Evolutionary conservation across 2,888 invertebrate genomes (phyloP).

Genomic region (Chironomus tentans): DNA sequence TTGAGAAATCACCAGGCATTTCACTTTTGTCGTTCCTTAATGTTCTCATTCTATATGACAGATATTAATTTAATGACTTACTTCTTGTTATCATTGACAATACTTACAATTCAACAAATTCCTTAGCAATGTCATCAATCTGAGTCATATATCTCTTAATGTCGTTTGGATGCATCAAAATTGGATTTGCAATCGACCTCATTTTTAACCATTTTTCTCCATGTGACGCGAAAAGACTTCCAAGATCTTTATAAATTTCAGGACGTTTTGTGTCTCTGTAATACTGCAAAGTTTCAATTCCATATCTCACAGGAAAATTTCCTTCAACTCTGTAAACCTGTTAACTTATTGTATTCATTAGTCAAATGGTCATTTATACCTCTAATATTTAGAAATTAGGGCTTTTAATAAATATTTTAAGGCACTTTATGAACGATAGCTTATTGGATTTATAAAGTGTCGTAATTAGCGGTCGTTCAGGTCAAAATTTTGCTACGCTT

Average conservation of each 20-base stretch:
- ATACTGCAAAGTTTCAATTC: slow-evolving; percentile 37
- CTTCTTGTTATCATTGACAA: background rate
- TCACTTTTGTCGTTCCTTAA: slow-evolving; percentile 31
- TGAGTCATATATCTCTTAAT: slow-evolving; percentile 42
- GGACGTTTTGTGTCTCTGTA: slow-evolving; percentile 40
- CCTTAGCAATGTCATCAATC: slow-evolving; percentile 42
- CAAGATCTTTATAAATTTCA: slow-evolving; percentile 37
- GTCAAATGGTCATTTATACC: too few relatives aligned
- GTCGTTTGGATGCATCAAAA: slow-evolving; percentile 49
- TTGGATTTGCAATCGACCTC: slow-evolving; percentile 51
- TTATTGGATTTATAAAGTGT: too few relatives aligned
- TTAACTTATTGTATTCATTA: too few relatives aligned
- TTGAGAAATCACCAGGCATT: slow-evolving; percentile 43
- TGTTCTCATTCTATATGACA: background rate
- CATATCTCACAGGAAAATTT: slow-evolving; percentile 40
- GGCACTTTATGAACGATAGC: too few relatives aligned
- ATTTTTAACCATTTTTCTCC: slow-evolving; percentile 53
- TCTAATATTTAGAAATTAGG: too few relatives aligned
- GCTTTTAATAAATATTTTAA: too few relatives aligned
- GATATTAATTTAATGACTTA: too few relatives aligned
- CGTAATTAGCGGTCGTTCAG: too few relatives aligned
- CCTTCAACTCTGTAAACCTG: slow-evolving; percentile 36
- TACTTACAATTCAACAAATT: slow-evolving; percentile 39
- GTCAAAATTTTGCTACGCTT: too few relatives aligned
- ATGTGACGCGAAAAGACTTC: slow-evolving; percentile 41